Evolutionary conservation across 1,140 invertebrate species (phyloP).

Genomic region (Ctenoplectra terminalis): DNA sequence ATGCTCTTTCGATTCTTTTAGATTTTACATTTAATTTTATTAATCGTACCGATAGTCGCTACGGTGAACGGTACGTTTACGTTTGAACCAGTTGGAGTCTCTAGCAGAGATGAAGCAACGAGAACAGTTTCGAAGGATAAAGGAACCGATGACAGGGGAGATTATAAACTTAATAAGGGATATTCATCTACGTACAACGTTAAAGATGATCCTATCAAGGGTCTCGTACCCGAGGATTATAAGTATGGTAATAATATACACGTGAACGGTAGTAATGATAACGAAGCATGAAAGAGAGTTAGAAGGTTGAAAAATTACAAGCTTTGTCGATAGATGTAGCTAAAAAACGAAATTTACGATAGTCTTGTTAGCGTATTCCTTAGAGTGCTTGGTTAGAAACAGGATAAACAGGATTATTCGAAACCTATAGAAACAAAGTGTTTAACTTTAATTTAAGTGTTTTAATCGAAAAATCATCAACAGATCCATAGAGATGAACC

Average conservation of each 20-base stretch:
- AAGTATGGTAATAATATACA: constrained; percentile 15
- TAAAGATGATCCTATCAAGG: constrained; percentile 8
- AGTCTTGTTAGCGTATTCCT: too few relatives aligned
- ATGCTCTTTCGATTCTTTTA: neutral
- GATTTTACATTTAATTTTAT: constrained; percentile 1
- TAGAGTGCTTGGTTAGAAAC: too few relatives aligned
- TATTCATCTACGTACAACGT: constrained; percentile 21
- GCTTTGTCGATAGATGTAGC: too few relatives aligned
- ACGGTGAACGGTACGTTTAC: constrained; percentile 10
- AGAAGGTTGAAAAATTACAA: too few relatives aligned
- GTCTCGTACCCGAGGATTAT: neutral
- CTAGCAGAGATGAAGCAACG: neutral
- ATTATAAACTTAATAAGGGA: constrained; percentile 41
- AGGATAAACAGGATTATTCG: too few relatives aligned
- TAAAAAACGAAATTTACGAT: too few relatives aligned
- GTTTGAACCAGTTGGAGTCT: neutral
- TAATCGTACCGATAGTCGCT: constrained; percentile 22
- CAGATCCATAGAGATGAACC: too few relatives aligned
- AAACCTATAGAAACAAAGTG: too few relatives aligned
- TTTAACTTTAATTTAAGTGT: too few relatives aligned
- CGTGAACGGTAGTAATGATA: neutral
- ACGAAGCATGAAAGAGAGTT: too few relatives aligned
- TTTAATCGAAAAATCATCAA: too few relatives aligned
- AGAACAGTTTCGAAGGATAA: constrained; percentile 28
- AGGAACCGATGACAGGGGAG: constrained; percentile 14